Evolutionary conservation across 2,797 vertebrate genomes (phyloP).

Genomic region (Gymnocypris eckloni): DNA sequence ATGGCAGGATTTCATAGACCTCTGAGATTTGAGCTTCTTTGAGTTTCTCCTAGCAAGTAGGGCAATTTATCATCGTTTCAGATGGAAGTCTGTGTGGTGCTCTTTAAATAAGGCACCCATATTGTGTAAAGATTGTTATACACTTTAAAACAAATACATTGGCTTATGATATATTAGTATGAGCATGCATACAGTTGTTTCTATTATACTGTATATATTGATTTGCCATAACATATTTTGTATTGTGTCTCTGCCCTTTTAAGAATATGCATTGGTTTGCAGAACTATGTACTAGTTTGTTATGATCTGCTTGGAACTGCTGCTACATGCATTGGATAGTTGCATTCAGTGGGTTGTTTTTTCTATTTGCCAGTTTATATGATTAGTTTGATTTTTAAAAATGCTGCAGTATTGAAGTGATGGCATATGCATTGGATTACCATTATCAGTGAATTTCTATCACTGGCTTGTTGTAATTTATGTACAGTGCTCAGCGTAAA

Average conservation of each 20-base stretch:
- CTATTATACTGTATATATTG: background rate
- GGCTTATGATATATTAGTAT: background rate
- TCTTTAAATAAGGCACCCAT: background rate
- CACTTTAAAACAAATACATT: background rate
- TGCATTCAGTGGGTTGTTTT: background rate
- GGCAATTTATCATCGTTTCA: background rate
- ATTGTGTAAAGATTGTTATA: background rate
- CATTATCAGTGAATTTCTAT: background rate
- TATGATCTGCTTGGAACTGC: background rate
- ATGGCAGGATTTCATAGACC: constrained; percentile 1
- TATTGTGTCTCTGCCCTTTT: background rate
- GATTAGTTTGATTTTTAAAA: background rate
- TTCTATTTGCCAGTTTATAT: background rate
- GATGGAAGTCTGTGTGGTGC: background rate
- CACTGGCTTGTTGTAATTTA: background rate
- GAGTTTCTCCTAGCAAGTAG: too few species aligned
- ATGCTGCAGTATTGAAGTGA: background rate
- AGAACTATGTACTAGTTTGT: background rate
- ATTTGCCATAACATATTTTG: background rate
- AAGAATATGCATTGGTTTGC: background rate
- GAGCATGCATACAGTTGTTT: background rate
- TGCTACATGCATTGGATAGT: background rate
- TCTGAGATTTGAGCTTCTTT: background rate
- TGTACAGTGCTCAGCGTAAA: background rate
- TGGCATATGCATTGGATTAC: background rate